Conservation (phyloP, 2,113 vertebrate species). For the Peucedramus taeniatus region DNA sequence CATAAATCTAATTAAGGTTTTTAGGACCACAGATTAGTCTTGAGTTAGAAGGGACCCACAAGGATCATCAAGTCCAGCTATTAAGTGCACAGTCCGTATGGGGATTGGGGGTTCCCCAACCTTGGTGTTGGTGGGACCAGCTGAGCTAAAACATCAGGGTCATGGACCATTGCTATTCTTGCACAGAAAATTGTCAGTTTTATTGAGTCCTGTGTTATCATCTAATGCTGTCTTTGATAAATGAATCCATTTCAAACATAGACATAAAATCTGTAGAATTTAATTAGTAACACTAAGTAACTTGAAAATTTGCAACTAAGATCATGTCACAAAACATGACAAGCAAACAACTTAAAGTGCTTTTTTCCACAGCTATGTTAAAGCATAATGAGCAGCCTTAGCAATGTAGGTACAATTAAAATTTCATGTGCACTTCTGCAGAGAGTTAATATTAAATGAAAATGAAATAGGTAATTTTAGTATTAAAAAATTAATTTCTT, state of each 20-base stretch:
- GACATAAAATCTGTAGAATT: background rate
- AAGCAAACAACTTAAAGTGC: background rate
- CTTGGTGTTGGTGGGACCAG: background rate
- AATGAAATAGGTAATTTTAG: background rate
- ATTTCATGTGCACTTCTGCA: background rate
- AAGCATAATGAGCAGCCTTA: background rate
- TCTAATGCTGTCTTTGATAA: background rate
- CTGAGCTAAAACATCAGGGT: background rate
- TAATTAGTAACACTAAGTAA: background rate
- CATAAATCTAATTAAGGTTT: background rate
- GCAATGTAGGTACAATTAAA: background rate
- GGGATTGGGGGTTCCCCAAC: background rate
- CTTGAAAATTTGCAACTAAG: background rate
- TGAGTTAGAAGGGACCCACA: background rate
- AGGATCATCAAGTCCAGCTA: background rate
- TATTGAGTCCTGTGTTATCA: background rate
- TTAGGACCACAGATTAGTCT: background rate
- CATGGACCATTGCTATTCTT: background rate
- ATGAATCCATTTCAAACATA: background rate
- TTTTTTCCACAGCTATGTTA: background rate
- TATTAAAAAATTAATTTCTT: background rate
- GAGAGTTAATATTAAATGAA: background rate
- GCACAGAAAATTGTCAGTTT: background rate
- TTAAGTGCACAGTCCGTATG: fast-evolving
- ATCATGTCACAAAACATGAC: background rate